phyloP scores from a whole-genome alignment of 2,113 vertebrate genomes.

The Microtus richardsoni region DNA sequence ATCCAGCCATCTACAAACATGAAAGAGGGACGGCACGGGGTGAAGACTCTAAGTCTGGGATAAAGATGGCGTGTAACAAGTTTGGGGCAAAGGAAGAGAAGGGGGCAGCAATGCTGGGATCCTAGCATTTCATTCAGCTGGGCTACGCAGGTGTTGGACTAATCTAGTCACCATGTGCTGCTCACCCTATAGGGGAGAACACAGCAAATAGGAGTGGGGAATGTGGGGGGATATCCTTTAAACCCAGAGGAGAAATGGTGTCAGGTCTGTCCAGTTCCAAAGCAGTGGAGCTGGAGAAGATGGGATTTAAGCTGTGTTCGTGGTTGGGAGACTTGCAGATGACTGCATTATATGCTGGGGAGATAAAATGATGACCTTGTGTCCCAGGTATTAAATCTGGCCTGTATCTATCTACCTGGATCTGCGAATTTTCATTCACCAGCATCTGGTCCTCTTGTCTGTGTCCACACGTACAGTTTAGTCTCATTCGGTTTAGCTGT shows the following conservation, averaged over 20 bases:
- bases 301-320: rapidly evolving
- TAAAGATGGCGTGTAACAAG: too few species aligned
- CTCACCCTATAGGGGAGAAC: too few species aligned
- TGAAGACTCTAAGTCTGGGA: neutral
- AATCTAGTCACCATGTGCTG: rapidly evolving
- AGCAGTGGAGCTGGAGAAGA: neutral
- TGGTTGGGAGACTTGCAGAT: neutral
- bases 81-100: neutral
- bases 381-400: neutral
- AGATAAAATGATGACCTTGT: neutral
- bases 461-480: neutral
- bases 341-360: neutral
- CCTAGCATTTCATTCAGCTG: neutral
- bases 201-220: rapidly evolving
- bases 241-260: neutral
- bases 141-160: neutral
- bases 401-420: neutral
- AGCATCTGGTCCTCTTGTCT: neutral
- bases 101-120: neutral
- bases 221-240: neutral
- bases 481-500: neutral
- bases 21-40: neutral
- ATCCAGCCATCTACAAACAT: neutral
- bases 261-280: neutral
- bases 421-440: neutral